Conservation (phyloP, 1,140 invertebrate species). For the Ceratoteleas bidentatus region DNA sequence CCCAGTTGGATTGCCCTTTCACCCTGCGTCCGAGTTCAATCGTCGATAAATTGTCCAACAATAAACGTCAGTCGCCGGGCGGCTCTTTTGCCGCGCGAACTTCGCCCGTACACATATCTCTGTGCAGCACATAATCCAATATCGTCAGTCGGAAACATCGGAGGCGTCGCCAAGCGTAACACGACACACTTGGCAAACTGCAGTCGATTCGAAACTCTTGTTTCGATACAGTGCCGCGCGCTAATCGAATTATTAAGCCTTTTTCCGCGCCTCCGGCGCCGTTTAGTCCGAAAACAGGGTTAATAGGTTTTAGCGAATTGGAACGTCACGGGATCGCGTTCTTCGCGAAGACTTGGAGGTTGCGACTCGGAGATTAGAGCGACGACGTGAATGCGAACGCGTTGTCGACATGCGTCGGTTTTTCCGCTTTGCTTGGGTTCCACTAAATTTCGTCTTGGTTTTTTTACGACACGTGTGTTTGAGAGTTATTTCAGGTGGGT, state of each 20-base stretch:
- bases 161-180: conserved; percentile 31
- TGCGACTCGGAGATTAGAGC: neutral
- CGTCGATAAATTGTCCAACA: too few species aligned
- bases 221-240: conserved; percentile 41
- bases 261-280: conserved; percentile 48
- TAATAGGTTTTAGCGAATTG: conserved; percentile 59
- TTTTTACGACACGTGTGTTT: too few species aligned
- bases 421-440: neutral
- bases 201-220: conserved; percentile 54
- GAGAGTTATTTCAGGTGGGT: too few species aligned
- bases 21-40: too few species aligned
- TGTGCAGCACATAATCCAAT: conserved; percentile 25
- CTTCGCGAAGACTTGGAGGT: conserved; percentile 29
- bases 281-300: conserved; percentile 57
- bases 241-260: conserved; percentile 60
- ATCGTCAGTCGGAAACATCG: conserved; percentile 28
- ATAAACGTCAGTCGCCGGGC: too few species aligned
- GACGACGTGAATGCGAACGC: neutral
- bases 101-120: too few species aligned
- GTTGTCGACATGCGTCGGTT: neutral
- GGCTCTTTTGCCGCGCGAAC: too few species aligned
- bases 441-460: too few species aligned
- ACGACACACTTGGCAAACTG: conserved; percentile 52
- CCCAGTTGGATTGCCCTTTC: too few species aligned
- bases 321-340: conserved; percentile 46